Evolutionary conservation across 2,113 vertebrate species (phyloP), one percentile per base, ranked within the genome.

Genomic region (Xenopus borealis): DNA sequence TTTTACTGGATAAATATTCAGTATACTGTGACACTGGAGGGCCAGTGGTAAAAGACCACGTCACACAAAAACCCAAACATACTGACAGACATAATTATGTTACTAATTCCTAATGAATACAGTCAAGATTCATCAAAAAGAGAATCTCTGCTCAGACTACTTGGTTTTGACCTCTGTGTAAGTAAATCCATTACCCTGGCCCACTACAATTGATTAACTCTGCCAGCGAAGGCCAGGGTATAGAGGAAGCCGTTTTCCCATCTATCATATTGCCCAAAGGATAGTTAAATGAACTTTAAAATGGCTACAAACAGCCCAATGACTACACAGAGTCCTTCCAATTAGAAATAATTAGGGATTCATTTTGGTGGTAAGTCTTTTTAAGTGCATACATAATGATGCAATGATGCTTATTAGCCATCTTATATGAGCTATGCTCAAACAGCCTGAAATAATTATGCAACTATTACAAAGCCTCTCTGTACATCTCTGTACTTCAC

Each of bases 301-400:
- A 91, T 91, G 87, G 93, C 91, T 95, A 93, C 94, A 96, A 95
- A 96, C 94, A 94, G 94, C 94, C 95, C 94, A 92, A 94, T 95
- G 92, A 95, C 94, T 94, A 95, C 92, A 94, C 89, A 95, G 92
- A 91, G 91, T 94, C 91, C 93, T 95, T 94, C 96, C 96, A 99
- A 98, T 99, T 98, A 98, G 96, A 97, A 96, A 98, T 99, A 99
- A 99, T 99, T 99, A 99, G 96, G 94, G 93, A 95, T 94, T 95
- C 93, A 95, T 97, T 98, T 96, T 95, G 86, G 93, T 94, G 93
- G 95, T 92, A 86, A 95, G 94, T 95, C 95, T 94, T 98, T 98
- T 97, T 98, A 99, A 98, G 96, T 98, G 95, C 94, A 97, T 94
- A 95, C 94, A 95, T 96, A 99, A 97, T 92, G 92, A 96, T 91